Evolutionary conservation across 2,113 vertebrate species (phyloP).

Genomic region (Trichomycterus rosablanca): DNA sequence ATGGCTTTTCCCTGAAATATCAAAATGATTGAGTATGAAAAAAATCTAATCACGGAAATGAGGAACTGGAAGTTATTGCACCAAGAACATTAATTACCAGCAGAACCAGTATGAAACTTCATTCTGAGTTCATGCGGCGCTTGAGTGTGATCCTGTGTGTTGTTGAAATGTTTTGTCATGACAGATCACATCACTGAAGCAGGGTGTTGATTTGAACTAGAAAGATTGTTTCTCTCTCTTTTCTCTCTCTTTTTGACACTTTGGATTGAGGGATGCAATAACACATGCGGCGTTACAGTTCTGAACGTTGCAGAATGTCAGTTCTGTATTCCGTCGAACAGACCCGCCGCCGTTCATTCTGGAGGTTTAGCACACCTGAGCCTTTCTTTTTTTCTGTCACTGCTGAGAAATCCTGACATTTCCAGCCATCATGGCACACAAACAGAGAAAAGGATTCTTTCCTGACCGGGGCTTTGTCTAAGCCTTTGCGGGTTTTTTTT

Average conservation of each 20-base stretch:
- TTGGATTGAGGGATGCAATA: background rate
- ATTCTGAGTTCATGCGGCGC: background rate
- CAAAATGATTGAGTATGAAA: constrained; percentile 5
- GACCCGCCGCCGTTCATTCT: constrained; percentile 1
- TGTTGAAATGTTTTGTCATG: constrained; percentile 17
- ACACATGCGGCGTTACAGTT: background rate
- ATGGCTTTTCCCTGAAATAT: constrained; percentile 11
- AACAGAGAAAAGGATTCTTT: constrained; percentile 55
- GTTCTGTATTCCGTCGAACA: no score
- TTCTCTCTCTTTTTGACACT: constrained; percentile 10
- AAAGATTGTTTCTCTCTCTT: background rate
- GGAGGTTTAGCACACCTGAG: background rate
- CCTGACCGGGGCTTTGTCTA: constrained; percentile 52
- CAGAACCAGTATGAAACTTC: background rate
- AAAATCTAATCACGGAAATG: constrained; percentile 30
- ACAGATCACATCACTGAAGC: constrained; percentile 2
- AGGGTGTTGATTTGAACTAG: background rate
- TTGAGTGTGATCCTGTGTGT: background rate
- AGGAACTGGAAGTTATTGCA: constrained; percentile 32
- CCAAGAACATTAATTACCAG: background rate
- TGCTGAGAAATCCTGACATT: constrained; percentile 13
- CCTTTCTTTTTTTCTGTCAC: constrained; percentile 14
- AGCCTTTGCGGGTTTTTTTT: constrained; percentile 55
- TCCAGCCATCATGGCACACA: constrained; percentile 47
- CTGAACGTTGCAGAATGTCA: background rate